Evolutionary conservation across 2,113 vertebrate species (phyloP), one percentile per base, ranked within the genome.

Genomic region (Siniperca knerii): DNA sequence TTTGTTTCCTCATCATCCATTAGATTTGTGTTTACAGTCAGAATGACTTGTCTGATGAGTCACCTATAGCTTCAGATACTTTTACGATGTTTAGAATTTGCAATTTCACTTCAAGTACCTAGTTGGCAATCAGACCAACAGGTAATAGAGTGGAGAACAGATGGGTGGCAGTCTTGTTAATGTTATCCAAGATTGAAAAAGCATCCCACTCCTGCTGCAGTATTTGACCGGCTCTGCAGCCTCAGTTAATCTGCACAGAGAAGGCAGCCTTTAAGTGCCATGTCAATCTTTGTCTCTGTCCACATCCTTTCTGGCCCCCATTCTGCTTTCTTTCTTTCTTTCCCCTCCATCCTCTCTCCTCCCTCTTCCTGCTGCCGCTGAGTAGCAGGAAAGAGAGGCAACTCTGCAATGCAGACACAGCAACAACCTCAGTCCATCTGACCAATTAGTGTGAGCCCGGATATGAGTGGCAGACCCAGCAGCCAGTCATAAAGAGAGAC

Each of bases 381-480:
- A 82, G 78, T 55, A 84, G 82, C 77, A 62, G 67, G 81, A 89
- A 89, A 81, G 82, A 88, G 82, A 94, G 84, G 89, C 89, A 93
- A 74, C 92, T 92, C 94, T 94, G 94, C 93, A 95, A 87, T 94
- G 94, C 94, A 94, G 93, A 94, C 93, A 94, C 93, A 90, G 93
- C 93, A 95, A 95, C 93, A 94, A 93, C 91, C 93, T 90, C 88
- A 46, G 82, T 77, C 83, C 88, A 69, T 91, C 79, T 79, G 90
- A 90, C 94, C 93, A 95, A 94, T 95, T 92, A 92, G 87, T 87
- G 84, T 60, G 84, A 88, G 91, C 87, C 88, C 60, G 88, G 83
- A 84, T 88, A 84, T 93, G 93, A 94, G 89, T 90, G 92, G 92
- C 93, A 92, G 89, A 82, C 74, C 90, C 42, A 75, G 87, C 86